A percentile compares a stretch with the other conserved stretches of the same genome.
Evolutionary conservation across 2,113 vertebrate species (phyloP).

Genomic region (Amphilophus citrinellus): DNA sequence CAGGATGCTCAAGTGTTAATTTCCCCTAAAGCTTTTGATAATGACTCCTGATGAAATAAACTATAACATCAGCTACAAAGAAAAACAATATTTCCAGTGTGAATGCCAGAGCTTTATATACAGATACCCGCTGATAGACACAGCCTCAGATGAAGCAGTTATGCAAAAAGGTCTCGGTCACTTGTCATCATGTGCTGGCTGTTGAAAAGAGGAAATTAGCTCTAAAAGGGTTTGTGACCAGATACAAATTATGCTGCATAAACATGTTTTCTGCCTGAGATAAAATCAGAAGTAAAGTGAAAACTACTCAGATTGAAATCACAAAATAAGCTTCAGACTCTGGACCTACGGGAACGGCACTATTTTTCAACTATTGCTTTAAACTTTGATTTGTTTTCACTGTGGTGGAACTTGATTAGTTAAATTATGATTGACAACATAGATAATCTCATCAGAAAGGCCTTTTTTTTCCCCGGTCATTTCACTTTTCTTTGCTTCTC

Average conservation of each 20-base stretch:
- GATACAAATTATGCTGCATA: neutral
- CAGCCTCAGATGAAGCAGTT: constrained; percentile 3
- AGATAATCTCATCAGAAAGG: neutral
- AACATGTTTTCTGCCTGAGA: neutral
- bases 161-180: constrained; percentile 6
- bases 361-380: neutral
- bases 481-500: neutral
- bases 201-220: constrained; percentile 3
- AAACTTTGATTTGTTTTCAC: neutral
- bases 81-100: neutral
- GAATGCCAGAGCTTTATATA: neutral
- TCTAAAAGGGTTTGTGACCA: neutral
- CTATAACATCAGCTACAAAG: neutral
- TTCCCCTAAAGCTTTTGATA: constrained; percentile 14
- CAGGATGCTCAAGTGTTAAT: constrained; percentile 24
- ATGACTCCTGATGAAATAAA: constrained; percentile 11
- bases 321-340: neutral
- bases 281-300: neutral
- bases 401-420: neutral
- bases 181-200: neutral
- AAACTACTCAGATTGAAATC: neutral
- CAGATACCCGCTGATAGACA: neutral
- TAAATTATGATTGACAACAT: rapidly evolving
- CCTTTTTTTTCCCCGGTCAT: neutral
- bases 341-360: neutral